phyloP scores from a whole-genome alignment of 2,888 invertebrate species.

The Isoperla grammatica region DNA sequence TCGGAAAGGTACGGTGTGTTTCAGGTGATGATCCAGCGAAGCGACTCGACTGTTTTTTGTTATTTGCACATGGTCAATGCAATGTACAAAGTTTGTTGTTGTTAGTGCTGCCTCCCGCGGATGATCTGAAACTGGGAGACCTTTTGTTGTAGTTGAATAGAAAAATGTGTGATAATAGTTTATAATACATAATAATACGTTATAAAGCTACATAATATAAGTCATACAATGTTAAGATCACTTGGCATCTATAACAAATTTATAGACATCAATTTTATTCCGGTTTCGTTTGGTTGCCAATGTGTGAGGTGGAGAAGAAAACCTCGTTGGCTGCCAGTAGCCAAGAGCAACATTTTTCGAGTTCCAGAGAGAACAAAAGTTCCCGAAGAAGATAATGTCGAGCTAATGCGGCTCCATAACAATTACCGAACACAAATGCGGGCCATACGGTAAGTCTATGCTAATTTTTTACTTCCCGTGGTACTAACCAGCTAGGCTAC shows the following conservation, averaged over 20 bases:
- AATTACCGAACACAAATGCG: constrained; percentile 57
- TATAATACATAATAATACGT: no score
- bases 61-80: no score
- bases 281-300: constrained; percentile 2
- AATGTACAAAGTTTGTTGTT: no score
- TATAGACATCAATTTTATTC: not conserved
- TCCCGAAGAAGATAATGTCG: constrained; percentile 57
- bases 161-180: no score
- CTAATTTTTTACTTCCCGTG: not conserved
- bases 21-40: no score
- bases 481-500: no score
- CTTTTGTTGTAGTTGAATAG: no score
- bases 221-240: not conserved
- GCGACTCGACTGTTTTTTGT: no score
- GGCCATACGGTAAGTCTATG: constrained; percentile 47
- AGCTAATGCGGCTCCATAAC: constrained; percentile 58
- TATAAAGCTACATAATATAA: no score
- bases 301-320: constrained; percentile 59
- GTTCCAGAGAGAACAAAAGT: constrained; percentile 57
- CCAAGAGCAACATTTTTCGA: constrained; percentile 72
- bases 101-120: no score
- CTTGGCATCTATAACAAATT: not conserved
- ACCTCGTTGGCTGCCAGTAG: constrained; percentile 71
- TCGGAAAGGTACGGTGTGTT: no score
- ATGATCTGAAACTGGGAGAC: no score